Conservation (phyloP, 2,113 vertebrate genomes). For the Cynoglossus semilaevis region DNA sequence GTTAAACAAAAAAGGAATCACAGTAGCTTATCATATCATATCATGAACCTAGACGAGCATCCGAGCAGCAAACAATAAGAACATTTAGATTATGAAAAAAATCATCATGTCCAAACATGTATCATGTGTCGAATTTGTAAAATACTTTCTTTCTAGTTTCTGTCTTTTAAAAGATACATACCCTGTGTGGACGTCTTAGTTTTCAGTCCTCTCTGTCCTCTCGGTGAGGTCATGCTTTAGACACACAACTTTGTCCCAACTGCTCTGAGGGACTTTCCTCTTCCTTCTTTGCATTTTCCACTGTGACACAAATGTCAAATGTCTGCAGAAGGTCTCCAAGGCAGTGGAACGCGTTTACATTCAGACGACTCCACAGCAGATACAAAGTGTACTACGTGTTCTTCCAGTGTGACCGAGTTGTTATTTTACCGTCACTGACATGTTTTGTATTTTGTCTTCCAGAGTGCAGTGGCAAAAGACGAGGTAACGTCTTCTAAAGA, state of each 20-base stretch:
- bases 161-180: too few species aligned
- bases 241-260: constrained; percentile 20
- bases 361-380: too few species aligned
- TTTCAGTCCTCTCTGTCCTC: constrained; percentile 18
- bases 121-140: too few species aligned
- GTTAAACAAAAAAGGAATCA: too few species aligned
- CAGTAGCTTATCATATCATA: too few species aligned
- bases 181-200: background rate
- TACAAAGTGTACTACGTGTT: too few species aligned
- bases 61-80: too few species aligned
- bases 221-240: constrained; percentile 22
- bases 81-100: too few species aligned
- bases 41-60: too few species aligned
- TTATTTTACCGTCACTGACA: background rate
- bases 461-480: constrained; percentile 77
- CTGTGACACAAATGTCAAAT: constrained; percentile 30
- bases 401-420: background rate
- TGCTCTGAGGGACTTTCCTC: constrained; percentile 14
- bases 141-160: too few species aligned
- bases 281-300: constrained; percentile 57
- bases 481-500: constrained; percentile 69
- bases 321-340: constrained; percentile 33
- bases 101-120: too few species aligned
- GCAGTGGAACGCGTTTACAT: constrained; percentile 2
- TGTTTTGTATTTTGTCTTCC: constrained; percentile 27